Conservation (phyloP, 2,797 vertebrate species). For the Anguilla marmorata region DNA sequence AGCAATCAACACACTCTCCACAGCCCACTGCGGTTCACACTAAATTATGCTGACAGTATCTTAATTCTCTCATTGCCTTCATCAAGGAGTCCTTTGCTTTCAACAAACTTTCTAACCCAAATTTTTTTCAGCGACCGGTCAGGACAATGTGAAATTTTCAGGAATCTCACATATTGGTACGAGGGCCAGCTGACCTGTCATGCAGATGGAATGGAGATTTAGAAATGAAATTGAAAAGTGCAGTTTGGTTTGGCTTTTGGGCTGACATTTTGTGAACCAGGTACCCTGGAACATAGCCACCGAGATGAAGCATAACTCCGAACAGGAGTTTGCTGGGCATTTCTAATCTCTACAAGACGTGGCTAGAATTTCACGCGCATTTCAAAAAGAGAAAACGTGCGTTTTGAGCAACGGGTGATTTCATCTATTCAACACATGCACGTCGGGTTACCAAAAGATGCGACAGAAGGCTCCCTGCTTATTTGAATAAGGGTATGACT, state of each 20-base stretch:
- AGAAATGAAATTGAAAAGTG: background rate
- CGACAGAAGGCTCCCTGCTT: too few relatives aligned
- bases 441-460: too few relatives aligned
- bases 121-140: background rate
- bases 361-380: too few relatives aligned
- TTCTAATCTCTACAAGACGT: too few relatives aligned
- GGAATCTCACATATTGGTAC: background rate
- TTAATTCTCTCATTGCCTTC: background rate
- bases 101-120: background rate
- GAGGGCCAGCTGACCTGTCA: background rate
- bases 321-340: too few relatives aligned
- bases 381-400: too few relatives aligned
- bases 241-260: background rate
- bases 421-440: too few relatives aligned
- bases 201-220: background rate
- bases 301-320: too few relatives aligned
- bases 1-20: background rate
- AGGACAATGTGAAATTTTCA: background rate
- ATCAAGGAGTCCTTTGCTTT: background rate
- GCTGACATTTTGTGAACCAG: too few relatives aligned
- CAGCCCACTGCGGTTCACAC: background rate
- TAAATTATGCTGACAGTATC: background rate
- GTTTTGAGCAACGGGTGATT: too few relatives aligned
- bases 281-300: too few relatives aligned
- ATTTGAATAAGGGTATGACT: too few relatives aligned